Evolutionary conservation across 2,797 vertebrate genomes (phyloP), one percentile per base, ranked within the genome.

Genomic region (Urocyon cinereoargenteus): DNA sequence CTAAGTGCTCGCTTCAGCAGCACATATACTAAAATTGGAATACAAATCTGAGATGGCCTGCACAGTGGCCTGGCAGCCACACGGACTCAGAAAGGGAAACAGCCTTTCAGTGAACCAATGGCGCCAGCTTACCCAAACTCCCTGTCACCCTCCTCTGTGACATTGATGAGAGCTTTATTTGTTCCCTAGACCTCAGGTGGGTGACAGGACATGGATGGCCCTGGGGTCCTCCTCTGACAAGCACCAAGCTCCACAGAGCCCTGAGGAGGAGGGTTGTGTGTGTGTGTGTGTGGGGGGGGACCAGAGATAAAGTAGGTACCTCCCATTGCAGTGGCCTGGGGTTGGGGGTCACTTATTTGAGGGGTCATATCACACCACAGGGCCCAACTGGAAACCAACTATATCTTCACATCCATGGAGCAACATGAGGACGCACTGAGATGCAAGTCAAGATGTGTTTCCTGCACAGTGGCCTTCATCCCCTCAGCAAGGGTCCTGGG

Each of bases 11-110:
- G 40, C 40, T 45, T 45, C 40, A 45, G 40, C 40, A 45, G 40
- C 40, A 45, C 40, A 45, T 45, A 45, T 45, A 45, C 40, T 45
- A 45, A 45, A 45, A 45, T 45, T 45, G 87, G 51, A 86, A 97
- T 61, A 96, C 95, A 97, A 97, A 96, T 7, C 89, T 24, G 94
- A 94, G 77, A 79, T 26, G 95, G 92, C 95, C 81, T 97, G 51
- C 22, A 96, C 82, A 45, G 40, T 10, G 84, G 59, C 81, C 70
- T 87, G 81, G 90, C 36, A 94, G 79, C 68, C 94, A 59, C 88
- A 34, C 12, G 81, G 75, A 49, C 87, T 97, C 82, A 64, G 79
- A 59, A 64, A 97, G 95, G 97, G 86, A 97, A 96, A 95, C 84
- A 92, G 45, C 77, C 72, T n/a, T 98, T 97, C 92, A 8, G 9